Percentiles rank a stretch among this genome's conserved stretches.
phyloP scores from a whole-genome alignment of 1,140 invertebrate species.

The Bombus soroeensis region DNA sequence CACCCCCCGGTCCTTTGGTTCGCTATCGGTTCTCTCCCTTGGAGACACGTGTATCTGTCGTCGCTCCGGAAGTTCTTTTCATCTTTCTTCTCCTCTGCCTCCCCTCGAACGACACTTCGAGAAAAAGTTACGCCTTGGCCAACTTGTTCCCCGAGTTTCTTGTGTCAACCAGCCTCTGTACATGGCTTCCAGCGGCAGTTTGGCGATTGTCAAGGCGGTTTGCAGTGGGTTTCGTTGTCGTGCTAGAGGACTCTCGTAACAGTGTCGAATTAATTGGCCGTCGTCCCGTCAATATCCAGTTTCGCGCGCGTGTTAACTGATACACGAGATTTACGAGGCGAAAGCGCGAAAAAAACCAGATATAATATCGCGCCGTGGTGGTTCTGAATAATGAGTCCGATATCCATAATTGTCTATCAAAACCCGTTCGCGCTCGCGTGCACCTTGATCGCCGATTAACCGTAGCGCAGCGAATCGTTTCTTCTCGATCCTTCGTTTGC shows the following conservation, averaged over 20 bases:
- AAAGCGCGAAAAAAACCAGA: slow-evolving; percentile 15
- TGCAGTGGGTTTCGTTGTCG: neutral
- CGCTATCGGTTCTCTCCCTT: neutral
- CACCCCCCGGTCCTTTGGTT: neutral
- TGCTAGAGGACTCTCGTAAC: neutral
- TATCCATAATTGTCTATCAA: slow-evolving; percentile 52
- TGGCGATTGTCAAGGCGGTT: neutral
- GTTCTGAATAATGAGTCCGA: slow-evolving; percentile 45
- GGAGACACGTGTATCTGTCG: neutral
- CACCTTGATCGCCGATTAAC: slow-evolving; percentile 9
- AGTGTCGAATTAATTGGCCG: slow-evolving; percentile 37
- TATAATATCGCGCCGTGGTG: slow-evolving; percentile 14
- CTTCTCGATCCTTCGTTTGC: neutral
- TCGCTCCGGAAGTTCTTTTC: neutral
- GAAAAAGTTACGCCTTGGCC: neutral
- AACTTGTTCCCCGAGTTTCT: slow-evolving; percentile 12
- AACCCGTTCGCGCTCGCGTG: slow-evolving; percentile 6
- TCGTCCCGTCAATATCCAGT: slow-evolving; percentile 30
- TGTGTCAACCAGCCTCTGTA: neutral
- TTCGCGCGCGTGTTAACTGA: slow-evolving; percentile 23
- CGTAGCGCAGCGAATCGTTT: neutral
- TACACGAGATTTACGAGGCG: slow-evolving; percentile 42
- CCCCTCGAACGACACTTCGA: neutral
- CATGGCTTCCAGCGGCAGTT: neutral
- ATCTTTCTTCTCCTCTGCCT: neutral